phyloP scores from a whole-genome alignment of 2,113 vertebrate species.

The Peromyscus polionotus region DNA sequence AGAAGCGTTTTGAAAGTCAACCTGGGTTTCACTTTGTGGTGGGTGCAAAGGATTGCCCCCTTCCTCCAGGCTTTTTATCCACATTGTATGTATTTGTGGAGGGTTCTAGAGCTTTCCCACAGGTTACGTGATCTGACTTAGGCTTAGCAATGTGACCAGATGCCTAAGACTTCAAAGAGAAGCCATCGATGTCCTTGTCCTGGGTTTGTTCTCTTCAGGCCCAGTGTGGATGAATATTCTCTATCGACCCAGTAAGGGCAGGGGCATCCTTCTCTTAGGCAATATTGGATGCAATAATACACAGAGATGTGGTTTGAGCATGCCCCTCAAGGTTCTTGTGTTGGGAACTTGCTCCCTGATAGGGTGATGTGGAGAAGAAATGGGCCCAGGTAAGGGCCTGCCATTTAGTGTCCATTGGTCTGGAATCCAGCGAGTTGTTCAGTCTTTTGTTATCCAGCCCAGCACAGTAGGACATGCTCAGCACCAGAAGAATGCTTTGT shows the following conservation, averaged over 20 bases:
- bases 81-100: not conserved
- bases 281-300: not conserved
- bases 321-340: not conserved
- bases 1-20: constrained; percentile 35
- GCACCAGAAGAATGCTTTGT: not conserved
- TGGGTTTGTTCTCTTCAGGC: too few relatives aligned
- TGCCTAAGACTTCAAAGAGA: not conserved
- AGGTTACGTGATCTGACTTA: not conserved
- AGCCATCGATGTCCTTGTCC: not conserved
- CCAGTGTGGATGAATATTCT: fast-evolving
- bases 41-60: not conserved
- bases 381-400: not conserved
- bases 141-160: not conserved
- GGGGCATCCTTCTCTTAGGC: not conserved
- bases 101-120: not conserved
- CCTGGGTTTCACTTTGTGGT: not conserved
- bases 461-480: too few relatives aligned
- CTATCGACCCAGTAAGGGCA: not conserved
- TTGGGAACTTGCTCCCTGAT: not conserved
- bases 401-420: not conserved
- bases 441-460: not conserved
- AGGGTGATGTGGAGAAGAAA: not conserved
- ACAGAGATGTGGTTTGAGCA: not conserved
- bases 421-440: not conserved
- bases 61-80: not conserved